phyloP scores from a whole-genome alignment of 2,888 invertebrate species.

The Alloscopus bannaensis region DNA sequence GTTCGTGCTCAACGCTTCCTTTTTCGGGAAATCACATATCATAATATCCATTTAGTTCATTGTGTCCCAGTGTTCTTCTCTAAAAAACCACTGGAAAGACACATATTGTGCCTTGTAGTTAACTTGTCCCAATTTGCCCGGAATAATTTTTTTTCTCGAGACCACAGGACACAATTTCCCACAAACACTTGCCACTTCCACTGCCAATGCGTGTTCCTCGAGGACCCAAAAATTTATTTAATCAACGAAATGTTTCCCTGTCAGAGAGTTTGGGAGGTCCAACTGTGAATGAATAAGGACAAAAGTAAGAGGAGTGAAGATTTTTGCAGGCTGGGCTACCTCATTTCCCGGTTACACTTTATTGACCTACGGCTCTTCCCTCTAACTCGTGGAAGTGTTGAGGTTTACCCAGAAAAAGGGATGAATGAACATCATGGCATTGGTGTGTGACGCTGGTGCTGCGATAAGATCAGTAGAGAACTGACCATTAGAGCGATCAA shows the following conservation, averaged over 20 bases:
- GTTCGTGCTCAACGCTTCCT: conserved; percentile 42
- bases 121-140: conserved; percentile 39
- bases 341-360: conserved; percentile 3
- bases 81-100: not conserved
- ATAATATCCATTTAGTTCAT: not conserved
- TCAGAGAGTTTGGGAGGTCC: conserved; percentile 15
- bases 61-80: no score
- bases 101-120: conserved; percentile 16
- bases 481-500: conserved; percentile 39
- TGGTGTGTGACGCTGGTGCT: no score
- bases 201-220: conserved; percentile 29
- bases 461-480: conserved; percentile 18
- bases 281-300: conserved; percentile 3
- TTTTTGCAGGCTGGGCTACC: not conserved
- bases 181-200: conserved; percentile 15
- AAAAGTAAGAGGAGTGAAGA: not conserved
- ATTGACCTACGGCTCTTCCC: conserved; percentile 28
- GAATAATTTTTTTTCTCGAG: conserved; percentile 16
- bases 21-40: not conserved
- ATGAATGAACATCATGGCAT: no score
- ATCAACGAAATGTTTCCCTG: conserved; percentile 66
- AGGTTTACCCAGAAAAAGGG: not conserved
- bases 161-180: no score
- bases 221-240: conserved; percentile 70
- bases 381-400: not conserved